Conservation (phyloP, 2,113 vertebrate genomes). For the Ammodramus savannarum region DNA sequence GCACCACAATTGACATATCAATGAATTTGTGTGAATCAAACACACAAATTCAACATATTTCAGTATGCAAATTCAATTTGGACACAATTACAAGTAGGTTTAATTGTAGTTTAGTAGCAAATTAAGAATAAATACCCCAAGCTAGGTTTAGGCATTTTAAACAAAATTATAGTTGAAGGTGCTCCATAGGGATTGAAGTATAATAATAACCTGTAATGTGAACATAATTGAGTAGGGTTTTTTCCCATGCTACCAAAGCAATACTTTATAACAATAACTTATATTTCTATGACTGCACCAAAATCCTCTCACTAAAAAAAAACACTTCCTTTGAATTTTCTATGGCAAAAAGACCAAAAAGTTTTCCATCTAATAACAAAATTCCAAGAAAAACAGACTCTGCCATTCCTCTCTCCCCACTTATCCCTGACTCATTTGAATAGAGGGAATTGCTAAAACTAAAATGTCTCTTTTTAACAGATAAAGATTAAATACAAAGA, state of each 20-base stretch:
- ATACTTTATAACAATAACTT: neutral
- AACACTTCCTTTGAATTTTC: neutral
- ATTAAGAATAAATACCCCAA: neutral
- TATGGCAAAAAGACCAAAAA: neutral
- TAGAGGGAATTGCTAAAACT: conserved; percentile 26
- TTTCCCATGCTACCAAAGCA: neutral
- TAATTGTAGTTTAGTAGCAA: neutral
- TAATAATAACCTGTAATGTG: neutral
- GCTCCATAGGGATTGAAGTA: neutral
- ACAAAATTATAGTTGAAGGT: neutral
- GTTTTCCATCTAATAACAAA: neutral
- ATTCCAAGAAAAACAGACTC: neutral
- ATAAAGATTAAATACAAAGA: conserved; percentile 33
- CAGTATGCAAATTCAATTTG: neutral
- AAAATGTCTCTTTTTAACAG: conserved; percentile 40
- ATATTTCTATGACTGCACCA: neutral
- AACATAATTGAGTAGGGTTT: neutral
- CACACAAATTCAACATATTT: neutral
- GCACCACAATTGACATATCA: neutral
- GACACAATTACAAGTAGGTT: neutral
- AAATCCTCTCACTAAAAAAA: neutral
- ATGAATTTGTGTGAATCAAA: neutral
- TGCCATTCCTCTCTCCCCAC: neutral
- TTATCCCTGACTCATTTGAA: neutral
- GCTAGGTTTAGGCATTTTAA: neutral